Percentiles rank a stretch among this genome's conserved stretches.
Conservation (phyloP, 2,797 vertebrate species). For the Rhinella marina region DNA sequence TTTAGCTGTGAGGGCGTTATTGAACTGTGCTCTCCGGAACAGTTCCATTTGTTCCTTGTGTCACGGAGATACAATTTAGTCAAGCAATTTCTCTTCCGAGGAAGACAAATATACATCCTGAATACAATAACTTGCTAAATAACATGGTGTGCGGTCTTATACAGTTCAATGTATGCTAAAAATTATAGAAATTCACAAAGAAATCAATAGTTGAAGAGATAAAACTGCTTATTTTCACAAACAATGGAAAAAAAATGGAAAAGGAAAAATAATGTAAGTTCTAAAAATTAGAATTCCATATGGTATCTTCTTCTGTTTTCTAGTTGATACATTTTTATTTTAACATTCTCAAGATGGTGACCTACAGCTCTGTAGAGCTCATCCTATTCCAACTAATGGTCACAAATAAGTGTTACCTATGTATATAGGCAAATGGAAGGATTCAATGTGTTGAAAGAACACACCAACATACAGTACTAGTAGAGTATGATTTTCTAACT, state of each 20-base stretch:
- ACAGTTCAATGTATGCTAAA: constrained; percentile 8
- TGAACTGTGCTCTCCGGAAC: constrained; percentile 25
- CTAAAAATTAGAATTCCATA: neutral
- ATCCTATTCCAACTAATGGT: neutral
- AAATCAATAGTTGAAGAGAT: neutral
- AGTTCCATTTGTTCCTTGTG: neutral
- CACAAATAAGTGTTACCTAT: neutral
- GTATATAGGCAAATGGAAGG: neutral
- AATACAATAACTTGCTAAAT: constrained; percentile 4
- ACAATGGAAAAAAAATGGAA: neutral
- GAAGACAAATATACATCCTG: constrained; percentile 34
- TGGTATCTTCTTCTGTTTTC: neutral
- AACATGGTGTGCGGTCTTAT: constrained; percentile 45
- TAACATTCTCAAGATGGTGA: too few relatives aligned
- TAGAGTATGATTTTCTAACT: neutral
- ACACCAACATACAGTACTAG: neutral
- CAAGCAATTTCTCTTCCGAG: neutral
- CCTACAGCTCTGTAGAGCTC: too few relatives aligned
- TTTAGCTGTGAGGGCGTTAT: constrained; percentile 27
- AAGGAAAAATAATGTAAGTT: neutral
- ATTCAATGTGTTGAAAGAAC: neutral
- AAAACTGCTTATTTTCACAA: neutral
- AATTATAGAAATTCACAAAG: neutral
- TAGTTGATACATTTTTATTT: neutral
- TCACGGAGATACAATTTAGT: constrained; percentile 30